Base-by-base conservation (phyloP, 2,888 invertebrate genomes). In the Zonitis immaculata region DNA sequence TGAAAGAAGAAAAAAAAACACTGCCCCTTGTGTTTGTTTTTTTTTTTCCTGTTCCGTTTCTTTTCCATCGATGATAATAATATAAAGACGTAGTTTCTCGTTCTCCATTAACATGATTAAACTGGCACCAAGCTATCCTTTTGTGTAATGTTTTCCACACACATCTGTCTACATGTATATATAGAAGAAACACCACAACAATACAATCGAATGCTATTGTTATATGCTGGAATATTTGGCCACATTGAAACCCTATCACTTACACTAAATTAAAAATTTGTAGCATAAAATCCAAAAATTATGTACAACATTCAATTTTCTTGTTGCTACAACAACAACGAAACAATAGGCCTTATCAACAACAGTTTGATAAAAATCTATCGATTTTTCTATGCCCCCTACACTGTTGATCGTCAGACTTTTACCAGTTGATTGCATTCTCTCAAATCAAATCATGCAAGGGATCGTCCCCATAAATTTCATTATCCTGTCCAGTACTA, bases 71-170 rank as follows among this genome's bases (percentile, higher is more conserved):
- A 39, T 39, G 20, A 39, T 51, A 51, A 39, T 39, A 39, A 39
- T 51, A 51, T 42, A 48, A 51, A 45, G 56, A 52, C 49, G 47
- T 58, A 39, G 39, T 39, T 39, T 39, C 39, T 39, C 18, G 60
- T 51, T 60, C 62, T 64, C 64, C 71, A 71, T 71, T 71, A 69
- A 70, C 68, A 65, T 69, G 71, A 71, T 71, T 71, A 71, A 71
- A 71, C 71, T 68, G 69, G 70, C 62, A 70, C 69, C 68, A 61
- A 60, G 59, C 54, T 65, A 62, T 59, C 68, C 66, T 66, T 68
- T 70, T 39, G 39, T 39, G 65, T 68, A 49, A 60, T 58, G 56
- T 57, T 62, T 58, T 55, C 52, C 56, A 59, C 56, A 62, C n/a
- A n/a, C n/a, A n/a, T n/a, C n/a, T n/a, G n/a, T n/a, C n/a, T n/a